Evolutionary conservation across 2,888 invertebrate species (phyloP).

Genomic region (Nomada goodeniana): DNA sequence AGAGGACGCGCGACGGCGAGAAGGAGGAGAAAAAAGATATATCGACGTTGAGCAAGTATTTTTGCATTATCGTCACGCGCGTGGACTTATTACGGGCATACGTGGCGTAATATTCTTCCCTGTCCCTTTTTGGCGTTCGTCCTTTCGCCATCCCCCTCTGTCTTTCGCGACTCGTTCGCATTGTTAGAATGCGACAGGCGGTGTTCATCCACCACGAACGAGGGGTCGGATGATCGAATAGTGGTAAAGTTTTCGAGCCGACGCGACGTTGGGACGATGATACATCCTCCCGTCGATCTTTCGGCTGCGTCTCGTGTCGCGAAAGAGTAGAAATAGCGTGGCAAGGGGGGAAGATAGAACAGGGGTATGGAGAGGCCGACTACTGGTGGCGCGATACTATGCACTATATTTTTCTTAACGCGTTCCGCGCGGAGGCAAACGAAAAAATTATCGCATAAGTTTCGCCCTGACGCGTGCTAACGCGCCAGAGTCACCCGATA

Average conservation of each 20-base stretch:
- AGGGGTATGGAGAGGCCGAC: conserved; percentile 6
- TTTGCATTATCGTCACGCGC: conserved; percentile 83
- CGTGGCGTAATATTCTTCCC: conserved; percentile 82
- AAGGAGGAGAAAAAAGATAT: conserved; percentile 16
- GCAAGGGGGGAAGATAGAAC: not conserved
- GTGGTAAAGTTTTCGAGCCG: conserved; percentile 75
- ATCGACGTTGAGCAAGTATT: conserved; percentile 63
- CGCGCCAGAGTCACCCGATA: too few species aligned
- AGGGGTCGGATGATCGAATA: conserved; percentile 78
- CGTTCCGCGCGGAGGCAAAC: too few species aligned
- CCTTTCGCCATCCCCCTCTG: conserved; percentile 46
- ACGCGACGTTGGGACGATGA: conserved; percentile 63
- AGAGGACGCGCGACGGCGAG: conserved; percentile 24
- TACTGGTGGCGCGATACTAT: too few species aligned
- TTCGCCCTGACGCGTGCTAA: too few species aligned
- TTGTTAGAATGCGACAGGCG: conserved; percentile 79
- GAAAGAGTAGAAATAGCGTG: conserved; percentile 1
- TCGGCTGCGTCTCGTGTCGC: conserved; percentile 47
- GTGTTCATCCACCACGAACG: conserved; percentile 65
- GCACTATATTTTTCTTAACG: too few species aligned
- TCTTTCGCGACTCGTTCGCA: conserved; percentile 52
- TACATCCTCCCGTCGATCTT: conserved; percentile 69
- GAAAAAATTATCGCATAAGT: too few species aligned
- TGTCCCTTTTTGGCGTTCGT: conserved; percentile 48
- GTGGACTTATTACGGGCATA: conserved; percentile 83